Conservation (phyloP, 2,113 vertebrate genomes). For the Chlorodrepanis virens region DNA sequence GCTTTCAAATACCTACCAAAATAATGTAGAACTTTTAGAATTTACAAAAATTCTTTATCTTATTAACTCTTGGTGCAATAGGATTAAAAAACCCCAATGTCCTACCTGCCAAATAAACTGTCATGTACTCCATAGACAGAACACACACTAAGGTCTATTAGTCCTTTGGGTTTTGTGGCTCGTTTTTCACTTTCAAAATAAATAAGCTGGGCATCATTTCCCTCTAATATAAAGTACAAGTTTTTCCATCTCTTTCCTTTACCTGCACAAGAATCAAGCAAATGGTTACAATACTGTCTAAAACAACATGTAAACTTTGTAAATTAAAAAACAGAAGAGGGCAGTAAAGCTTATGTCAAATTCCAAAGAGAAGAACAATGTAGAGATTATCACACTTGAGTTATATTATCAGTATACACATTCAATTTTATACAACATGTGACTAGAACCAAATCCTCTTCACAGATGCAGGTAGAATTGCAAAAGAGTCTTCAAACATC, state of each 20-base stretch:
- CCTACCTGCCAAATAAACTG: conserved; percentile 98
- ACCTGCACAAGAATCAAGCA: conserved; percentile 71
- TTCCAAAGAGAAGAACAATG: background rate
- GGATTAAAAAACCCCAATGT: conserved; percentile 14
- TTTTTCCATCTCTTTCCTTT: conserved; percentile 99
- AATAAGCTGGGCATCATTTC: conserved; percentile 97
- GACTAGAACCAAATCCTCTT: background rate
- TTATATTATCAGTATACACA: background rate
- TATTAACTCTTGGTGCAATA: background rate
- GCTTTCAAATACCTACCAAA: background rate
- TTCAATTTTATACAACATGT: background rate
- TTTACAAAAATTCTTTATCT: background rate
- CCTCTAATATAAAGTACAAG: conserved; percentile 97
- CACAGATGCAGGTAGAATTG: background rate
- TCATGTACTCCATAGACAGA: conserved; percentile 96
- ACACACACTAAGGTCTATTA: conserved; percentile 98
- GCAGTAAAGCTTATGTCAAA: background rate
- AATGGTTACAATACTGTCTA: background rate
- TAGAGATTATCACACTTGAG: background rate
- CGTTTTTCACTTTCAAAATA: conserved; percentile 99
- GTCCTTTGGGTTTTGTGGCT: conserved; percentile 99
- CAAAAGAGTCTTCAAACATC: background rate
- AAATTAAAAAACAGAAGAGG: background rate
- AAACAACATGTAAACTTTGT: background rate
- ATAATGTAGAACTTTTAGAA: background rate